Conservation (phyloP, 2,113 vertebrate genomes). For the Zingel zingel region DNA sequence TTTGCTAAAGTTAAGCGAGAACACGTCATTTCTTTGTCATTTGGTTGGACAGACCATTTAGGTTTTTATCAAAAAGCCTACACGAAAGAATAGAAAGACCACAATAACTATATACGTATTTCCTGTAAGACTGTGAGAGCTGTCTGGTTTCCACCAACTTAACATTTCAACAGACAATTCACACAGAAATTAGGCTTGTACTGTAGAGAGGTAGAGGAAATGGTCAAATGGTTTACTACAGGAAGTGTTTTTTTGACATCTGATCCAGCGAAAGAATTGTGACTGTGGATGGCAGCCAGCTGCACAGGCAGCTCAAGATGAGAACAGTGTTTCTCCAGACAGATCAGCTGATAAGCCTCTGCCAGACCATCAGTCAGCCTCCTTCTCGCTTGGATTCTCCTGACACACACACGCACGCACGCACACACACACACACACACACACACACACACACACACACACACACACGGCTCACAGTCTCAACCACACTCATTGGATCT, state of each 20-base stretch:
- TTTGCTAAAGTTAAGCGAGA: background rate
- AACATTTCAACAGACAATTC: background rate
- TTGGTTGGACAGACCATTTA: background rate
- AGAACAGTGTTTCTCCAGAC: constrained; percentile 71
- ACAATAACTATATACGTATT: background rate
- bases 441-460: constrained; percentile 20
- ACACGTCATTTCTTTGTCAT: background rate
- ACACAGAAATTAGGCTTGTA: background rate
- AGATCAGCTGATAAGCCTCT: constrained; percentile 78
- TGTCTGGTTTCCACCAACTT: background rate
- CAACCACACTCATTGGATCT: constrained; percentile 51
- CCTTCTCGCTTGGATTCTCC: constrained; percentile 26
- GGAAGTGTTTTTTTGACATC: constrained; percentile 73
- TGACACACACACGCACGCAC: constrained; percentile 20
- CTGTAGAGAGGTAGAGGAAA: constrained; percentile 56
- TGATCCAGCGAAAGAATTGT: constrained; percentile 62
- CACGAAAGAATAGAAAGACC: background rate
- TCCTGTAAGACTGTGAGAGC: background rate
- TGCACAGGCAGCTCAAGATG: constrained; percentile 64
- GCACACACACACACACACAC: constrained; percentile 23
- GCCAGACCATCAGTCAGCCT: constrained; percentile 63
- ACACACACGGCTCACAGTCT: constrained; percentile 5
- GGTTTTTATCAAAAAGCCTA: background rate
- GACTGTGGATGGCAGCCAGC: constrained; percentile 68
- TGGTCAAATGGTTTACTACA: constrained; percentile 59